A percentile compares a stretch with the other conserved stretches of the same genome.
These are phyloP conservation scores for Notodonta dromedarius DNA, from an alignment of 2,888 invertebrate species.

Conservation along the genomic window DNA sequence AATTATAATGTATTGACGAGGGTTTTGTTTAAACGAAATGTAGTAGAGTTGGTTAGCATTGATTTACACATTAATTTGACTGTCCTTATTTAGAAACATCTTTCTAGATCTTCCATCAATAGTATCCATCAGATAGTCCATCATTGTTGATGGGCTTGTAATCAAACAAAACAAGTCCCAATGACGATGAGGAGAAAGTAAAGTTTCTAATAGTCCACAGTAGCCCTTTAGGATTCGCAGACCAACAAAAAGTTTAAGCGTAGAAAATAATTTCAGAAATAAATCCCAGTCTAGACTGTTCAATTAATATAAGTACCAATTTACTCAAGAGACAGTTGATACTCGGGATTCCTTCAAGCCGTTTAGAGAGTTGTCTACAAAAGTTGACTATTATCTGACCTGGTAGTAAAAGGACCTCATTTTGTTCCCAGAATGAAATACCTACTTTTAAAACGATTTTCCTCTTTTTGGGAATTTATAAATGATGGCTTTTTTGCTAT, in stretches of 20 bases:
- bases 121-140: not conserved
- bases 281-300: constrained; percentile 7
- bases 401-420: not conserved
- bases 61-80: no score
- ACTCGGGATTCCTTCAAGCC: not conserved
- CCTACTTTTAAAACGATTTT: not conserved
- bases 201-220: no score
- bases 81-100: no score
- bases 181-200: no score
- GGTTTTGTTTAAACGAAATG: not conserved
- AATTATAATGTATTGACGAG: not conserved
- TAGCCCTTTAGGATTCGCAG: no score
- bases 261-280: constrained; percentile 6
- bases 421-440: not conserved
- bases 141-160: not conserved
- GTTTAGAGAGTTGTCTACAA: constrained; percentile 3
- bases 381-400: not conserved
- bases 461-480: no score
- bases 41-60: not conserved
- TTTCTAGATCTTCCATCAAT: no score
- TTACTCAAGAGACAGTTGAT: not conserved
- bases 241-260: not conserved
- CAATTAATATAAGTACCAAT: constrained; percentile 6
- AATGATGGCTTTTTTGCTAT: no score
- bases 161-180: no score